Percentiles rank a stretch among this genome's conserved stretches.
These are phyloP conservation scores for Notoglanidium macrostoma DNA, from an alignment of 2,797 vertebrate genomes.

Conservation along the genomic window DNA sequence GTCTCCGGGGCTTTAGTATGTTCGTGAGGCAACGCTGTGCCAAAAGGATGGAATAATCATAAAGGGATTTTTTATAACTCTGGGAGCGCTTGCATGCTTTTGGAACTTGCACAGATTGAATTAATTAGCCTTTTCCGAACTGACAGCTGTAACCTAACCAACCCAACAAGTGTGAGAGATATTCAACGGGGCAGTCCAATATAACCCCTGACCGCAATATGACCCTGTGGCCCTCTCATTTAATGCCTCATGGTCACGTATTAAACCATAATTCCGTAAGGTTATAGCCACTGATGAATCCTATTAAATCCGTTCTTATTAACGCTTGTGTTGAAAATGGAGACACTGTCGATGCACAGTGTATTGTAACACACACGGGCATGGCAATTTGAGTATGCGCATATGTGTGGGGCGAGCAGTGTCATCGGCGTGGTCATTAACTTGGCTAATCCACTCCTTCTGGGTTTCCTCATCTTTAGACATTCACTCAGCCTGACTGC, in stretches of 20 bases:
- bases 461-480: slow-evolving; percentile 30
- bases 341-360: neutral
- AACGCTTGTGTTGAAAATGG: too few species aligned
- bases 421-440: slow-evolving; percentile 20
- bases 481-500: neutral
- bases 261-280: neutral
- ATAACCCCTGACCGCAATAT: slow-evolving; percentile 9
- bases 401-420: slow-evolving; percentile 18
- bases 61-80: neutral
- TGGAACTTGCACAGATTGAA: neutral
- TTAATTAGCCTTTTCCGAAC: slow-evolving; percentile 23
- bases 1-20: slow-evolving; percentile 1
- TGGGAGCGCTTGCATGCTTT: neutral
- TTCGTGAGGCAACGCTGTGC: neutral
- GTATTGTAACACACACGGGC: neutral
- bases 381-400: slow-evolving; percentile 5
- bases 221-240: slow-evolving; percentile 9
- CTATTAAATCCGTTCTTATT: neutral
- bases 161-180: neutral
- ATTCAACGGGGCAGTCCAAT: slow-evolving; percentile 13
- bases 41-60: neutral
- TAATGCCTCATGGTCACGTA: slow-evolving; percentile 3
- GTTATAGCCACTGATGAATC: neutral
- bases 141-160: neutral
- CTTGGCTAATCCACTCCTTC: slow-evolving; percentile 35